These are phyloP conservation scores for Bombylius discolor DNA, from an alignment of 2,888 invertebrate genomes.

Conservation along the genomic window DNA sequence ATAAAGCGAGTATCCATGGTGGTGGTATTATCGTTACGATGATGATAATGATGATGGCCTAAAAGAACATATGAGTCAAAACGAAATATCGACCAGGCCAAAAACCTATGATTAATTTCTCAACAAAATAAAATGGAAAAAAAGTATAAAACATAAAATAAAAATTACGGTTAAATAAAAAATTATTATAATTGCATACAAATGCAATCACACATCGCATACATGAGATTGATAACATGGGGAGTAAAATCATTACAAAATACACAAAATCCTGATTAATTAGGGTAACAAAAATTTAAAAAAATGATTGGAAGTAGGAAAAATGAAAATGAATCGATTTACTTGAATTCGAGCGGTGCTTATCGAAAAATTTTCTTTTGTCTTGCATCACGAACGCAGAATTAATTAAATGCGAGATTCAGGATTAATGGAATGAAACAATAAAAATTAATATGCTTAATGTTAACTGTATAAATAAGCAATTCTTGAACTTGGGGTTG, in stretches of 20 bases:
- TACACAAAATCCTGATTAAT: background rate
- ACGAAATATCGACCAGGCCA: background rate
- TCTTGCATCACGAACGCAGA: slow-evolving; percentile 10
- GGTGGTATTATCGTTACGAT: too few relatives aligned
- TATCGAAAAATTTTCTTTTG: slow-evolving; percentile 7
- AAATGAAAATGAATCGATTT: background rate
- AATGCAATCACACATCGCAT: background rate
- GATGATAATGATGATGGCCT: too few relatives aligned
- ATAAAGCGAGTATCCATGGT: too few relatives aligned
- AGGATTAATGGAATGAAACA: background rate
- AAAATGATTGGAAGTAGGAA: background rate
- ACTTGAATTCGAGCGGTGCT: slow-evolving; percentile 3
- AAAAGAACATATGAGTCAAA: background rate
- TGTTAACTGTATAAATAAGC: background rate
- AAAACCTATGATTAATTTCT: slow-evolving; percentile 8
- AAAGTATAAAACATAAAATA: background rate
- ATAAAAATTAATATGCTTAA: too few relatives aligned
- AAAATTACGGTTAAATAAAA: background rate
- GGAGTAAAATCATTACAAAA: too few relatives aligned
- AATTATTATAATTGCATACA: slow-evolving; percentile 1
- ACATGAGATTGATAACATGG: too few relatives aligned
- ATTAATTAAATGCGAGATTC: slow-evolving; percentile 5
- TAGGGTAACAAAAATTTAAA: too few relatives aligned
- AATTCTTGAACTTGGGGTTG: slow-evolving; percentile 7
- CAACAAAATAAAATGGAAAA: background rate